These are phyloP conservation scores for Daubentonia madagascariensis DNA, from an alignment of 2,113 vertebrate species.

Conservation along the genomic window DNA sequence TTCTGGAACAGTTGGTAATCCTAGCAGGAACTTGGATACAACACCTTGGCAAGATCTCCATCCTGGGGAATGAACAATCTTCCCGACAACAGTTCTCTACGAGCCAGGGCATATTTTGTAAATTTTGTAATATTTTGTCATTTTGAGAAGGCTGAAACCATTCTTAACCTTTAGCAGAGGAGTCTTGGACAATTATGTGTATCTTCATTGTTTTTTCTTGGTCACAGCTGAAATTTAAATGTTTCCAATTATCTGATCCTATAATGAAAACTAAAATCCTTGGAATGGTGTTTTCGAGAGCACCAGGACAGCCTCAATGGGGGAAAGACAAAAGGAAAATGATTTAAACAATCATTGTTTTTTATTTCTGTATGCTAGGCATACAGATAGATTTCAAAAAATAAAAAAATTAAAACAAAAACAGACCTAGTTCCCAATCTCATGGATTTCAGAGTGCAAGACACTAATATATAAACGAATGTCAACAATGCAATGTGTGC, in stretches of 20 bases:
- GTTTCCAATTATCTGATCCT: neutral
- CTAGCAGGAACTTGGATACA: neutral
- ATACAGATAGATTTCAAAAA: neutral
- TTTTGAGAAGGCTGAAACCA: neutral
- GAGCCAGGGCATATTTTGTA: neutral
- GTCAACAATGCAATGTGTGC: neutral
- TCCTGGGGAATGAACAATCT: neutral
- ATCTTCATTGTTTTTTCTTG: neutral
- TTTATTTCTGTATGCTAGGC: neutral
- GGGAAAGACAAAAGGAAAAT: constrained; percentile 4
- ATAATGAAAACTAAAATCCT: constrained; percentile 16
- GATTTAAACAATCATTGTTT: neutral
- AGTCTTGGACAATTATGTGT: neutral
- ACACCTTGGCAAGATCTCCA: constrained; percentile 19
- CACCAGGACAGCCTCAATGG: neutral
- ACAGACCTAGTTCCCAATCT: neutral
- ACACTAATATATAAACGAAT: neutral
- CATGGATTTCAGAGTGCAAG: neutral
- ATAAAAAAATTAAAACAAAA: neutral
- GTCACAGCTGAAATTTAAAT: neutral
- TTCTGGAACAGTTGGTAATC: constrained; percentile 2
- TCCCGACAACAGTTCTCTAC: neutral
- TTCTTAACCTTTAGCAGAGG: neutral
- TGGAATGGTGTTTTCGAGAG: neutral
- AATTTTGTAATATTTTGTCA: neutral